These are phyloP conservation scores for Caenorhabditis angaria DNA, from an alignment of 2,888 invertebrate genomes.

Conservation along the genomic window DNA sequence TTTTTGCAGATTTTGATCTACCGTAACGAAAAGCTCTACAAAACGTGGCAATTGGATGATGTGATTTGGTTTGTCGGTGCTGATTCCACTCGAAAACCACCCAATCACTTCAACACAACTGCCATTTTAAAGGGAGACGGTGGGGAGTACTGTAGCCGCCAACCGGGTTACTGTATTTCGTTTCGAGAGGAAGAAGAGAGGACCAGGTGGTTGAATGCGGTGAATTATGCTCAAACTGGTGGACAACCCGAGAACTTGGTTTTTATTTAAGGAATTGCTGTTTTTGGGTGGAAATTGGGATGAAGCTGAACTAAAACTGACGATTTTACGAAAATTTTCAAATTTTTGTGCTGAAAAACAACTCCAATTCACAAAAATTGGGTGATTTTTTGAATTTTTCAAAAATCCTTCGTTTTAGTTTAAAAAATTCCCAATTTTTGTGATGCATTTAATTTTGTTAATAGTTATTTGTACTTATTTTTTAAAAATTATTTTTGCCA, in stretches of 20 bases:
- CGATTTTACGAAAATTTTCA: not conserved
- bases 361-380: no score
- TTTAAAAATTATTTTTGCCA: no score
- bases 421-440: no score
- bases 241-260: slow-evolving; percentile 46
- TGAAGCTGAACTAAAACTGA: not conserved
- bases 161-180: slow-evolving; percentile 46
- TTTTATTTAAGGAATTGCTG: slow-evolving; percentile 36
- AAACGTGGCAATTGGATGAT: slow-evolving; percentile 59
- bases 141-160: slow-evolving; percentile 3
- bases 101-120: slow-evolving; percentile 29
- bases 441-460: no score
- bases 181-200: slow-evolving; percentile 43
- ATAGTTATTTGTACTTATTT: no score
- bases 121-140: slow-evolving; percentile 17
- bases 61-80: slow-evolving; percentile 64
- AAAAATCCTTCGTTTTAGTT: no score
- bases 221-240: slow-evolving; percentile 35
- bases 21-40: slow-evolving; percentile 50
- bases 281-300: no score
- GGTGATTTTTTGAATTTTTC: no score
- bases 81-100: slow-evolving; percentile 53
- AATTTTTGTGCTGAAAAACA: not conserved
- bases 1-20: slow-evolving; percentile 34
- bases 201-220: slow-evolving; percentile 43